Evolutionary conservation across 2,888 invertebrate genomes (phyloP).

Genomic region (Elegia similella): DNA sequence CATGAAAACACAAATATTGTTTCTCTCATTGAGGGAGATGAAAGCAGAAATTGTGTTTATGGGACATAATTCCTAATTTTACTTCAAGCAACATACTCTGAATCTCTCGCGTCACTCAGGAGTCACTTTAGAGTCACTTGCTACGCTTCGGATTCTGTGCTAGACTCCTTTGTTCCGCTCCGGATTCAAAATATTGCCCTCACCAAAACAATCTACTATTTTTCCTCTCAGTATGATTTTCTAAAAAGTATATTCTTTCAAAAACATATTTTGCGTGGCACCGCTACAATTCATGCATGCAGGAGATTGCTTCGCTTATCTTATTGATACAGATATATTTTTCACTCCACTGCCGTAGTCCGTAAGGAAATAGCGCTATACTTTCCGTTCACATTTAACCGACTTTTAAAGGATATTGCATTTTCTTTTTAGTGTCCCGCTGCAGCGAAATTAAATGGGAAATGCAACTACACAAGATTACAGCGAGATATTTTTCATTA

Average conservation of each 20-base stretch:
- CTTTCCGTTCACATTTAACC: conserved; percentile 31
- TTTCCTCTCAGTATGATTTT: no score
- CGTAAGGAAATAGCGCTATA: conserved; percentile 33
- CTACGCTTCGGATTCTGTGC: no score
- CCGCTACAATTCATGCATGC: conserved; percentile 25
- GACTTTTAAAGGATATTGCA: conserved; percentile 16
- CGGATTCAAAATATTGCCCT: no score
- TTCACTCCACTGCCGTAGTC: conserved; percentile 35
- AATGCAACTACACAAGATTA: not conserved
- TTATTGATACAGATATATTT: conserved; percentile 61
- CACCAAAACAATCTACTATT: no score
- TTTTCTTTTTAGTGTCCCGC: conserved; percentile 4
- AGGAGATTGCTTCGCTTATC: conserved; percentile 60
- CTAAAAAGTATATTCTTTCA: not conserved
- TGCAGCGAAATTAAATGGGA: not conserved
- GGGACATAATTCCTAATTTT: no score
- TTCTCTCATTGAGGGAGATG: no score
- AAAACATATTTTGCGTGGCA: conserved; percentile 3
- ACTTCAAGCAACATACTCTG: no score
- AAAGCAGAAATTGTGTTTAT: no score
- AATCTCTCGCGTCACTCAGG: no score
- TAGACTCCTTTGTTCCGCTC: no score
- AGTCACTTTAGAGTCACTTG: no score
- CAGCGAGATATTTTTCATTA: not conserved
- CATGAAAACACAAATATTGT: no score